These are phyloP conservation scores for Schizopygopsis pylzovi DNA, from an alignment of 2,797 vertebrate genomes.

Conservation along the genomic window DNA sequence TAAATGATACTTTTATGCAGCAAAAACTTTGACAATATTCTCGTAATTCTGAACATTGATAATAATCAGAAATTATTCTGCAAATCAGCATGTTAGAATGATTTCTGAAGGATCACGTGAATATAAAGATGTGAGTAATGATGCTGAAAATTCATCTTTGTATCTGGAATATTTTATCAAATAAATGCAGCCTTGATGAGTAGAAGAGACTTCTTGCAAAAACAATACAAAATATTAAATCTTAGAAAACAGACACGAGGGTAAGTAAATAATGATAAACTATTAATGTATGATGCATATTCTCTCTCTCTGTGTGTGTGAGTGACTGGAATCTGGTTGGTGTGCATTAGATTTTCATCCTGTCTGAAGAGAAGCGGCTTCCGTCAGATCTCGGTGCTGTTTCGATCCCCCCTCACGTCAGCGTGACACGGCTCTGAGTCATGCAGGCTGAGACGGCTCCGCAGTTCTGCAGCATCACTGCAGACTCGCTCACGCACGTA, in stretches of 20 bases:
- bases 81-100: background rate
- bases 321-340: background rate
- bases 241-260: no score
- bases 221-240: no score
- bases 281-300: background rate
- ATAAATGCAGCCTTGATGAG: no score
- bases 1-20: background rate
- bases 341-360: background rate
- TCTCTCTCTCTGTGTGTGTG: background rate
- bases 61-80: background rate
- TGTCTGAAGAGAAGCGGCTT: background rate
- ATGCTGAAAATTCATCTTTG: no score
- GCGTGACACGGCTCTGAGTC: slow-evolving; percentile 29
- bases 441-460: slow-evolving; percentile 13
- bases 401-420: slow-evolving; percentile 30
- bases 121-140: no score
- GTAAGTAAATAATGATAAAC: background rate
- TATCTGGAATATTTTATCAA: no score
- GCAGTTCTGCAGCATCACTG: slow-evolving; percentile 40
- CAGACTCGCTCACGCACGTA: slow-evolving; percentile 4
- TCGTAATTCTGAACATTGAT: no score
- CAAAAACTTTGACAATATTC: no score
- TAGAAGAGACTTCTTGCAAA: no score
- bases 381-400: background rate
- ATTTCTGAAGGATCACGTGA: background rate